Conservation (phyloP, 2,113 vertebrate species). For the Clarias magur region DNA sequence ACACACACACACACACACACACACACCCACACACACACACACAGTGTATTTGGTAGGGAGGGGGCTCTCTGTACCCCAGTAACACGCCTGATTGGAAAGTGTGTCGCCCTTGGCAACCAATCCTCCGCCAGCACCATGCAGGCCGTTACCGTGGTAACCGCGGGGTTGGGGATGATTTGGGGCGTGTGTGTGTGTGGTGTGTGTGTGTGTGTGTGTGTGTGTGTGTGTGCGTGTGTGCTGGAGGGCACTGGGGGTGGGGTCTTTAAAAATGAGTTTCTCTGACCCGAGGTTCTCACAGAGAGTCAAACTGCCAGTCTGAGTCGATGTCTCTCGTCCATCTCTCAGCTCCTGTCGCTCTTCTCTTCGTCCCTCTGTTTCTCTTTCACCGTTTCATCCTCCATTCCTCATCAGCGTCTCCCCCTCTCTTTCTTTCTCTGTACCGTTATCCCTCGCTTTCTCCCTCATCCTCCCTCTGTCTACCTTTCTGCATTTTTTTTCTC, state of each 20-base stretch:
- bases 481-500: background rate
- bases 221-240: slow-evolving; percentile 12
- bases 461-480: background rate
- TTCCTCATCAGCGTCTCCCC: background rate
- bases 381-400: background rate
- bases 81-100: slow-evolving; percentile 78
- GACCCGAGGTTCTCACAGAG: background rate
- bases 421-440: background rate
- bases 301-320: background rate
- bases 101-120: slow-evolving; percentile 74
- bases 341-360: background rate
- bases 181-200: slow-evolving; percentile 61
- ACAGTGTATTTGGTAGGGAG: slow-evolving; percentile 21
- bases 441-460: background rate
- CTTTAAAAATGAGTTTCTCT: slow-evolving; percentile 15
- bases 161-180: slow-evolving; percentile 67
- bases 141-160: slow-evolving; percentile 73
- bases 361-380: too few species aligned
- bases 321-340: background rate
- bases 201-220: slow-evolving; percentile 55
- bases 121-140: slow-evolving; percentile 66
- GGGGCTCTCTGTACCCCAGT: slow-evolving; percentile 62
- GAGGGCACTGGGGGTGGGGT: background rate
- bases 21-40: slow-evolving; percentile 43
- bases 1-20: slow-evolving; percentile 35